Evolutionary conservation across 2,888 invertebrate species (phyloP).

Genomic region (Eristalis tenax): DNA sequence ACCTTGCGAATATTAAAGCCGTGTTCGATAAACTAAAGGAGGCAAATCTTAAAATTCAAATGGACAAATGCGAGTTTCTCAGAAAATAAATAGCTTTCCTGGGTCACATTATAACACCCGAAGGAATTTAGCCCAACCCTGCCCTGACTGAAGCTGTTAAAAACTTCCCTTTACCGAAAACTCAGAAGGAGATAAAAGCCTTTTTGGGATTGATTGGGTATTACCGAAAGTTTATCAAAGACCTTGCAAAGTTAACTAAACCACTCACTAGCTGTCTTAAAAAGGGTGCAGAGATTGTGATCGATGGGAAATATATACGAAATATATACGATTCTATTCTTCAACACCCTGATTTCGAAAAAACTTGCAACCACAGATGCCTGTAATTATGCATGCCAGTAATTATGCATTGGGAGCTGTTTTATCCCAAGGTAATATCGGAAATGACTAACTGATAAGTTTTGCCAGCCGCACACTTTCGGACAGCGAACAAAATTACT

Average conservation of each 20-base stretch:
- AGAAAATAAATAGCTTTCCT: no score
- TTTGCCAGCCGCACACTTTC: slow-evolving; percentile 73
- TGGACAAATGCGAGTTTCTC: slow-evolving; percentile 41
- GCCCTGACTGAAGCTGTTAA: slow-evolving; percentile 60
- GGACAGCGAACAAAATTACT: slow-evolving; percentile 52
- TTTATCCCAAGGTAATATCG: slow-evolving; percentile 71
- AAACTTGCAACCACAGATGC: background rate
- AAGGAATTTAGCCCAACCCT: no score
- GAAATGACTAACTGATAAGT: slow-evolving; percentile 73
- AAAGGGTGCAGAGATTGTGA: slow-evolving; percentile 10
- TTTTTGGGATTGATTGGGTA: slow-evolving; percentile 50
- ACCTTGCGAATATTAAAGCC: slow-evolving; percentile 49
- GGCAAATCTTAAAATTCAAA: slow-evolving; percentile 73
- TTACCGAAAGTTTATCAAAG: slow-evolving; percentile 31
- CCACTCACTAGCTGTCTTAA: slow-evolving; percentile 18
- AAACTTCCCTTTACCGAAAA: slow-evolving; percentile 12
- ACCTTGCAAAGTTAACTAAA: slow-evolving; percentile 32
- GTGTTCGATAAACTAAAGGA: no score
- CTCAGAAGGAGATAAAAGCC: background rate
- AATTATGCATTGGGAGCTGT: slow-evolving; percentile 73
- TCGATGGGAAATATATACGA: slow-evolving; percentile 18
- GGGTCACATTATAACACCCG: no score
- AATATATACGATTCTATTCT: slow-evolving; percentile 20
- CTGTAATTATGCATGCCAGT: no score
- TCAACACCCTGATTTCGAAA: slow-evolving; percentile 4